Base-by-base conservation (phyloP, 2,113 vertebrate species). In the Cettia cetti region DNA sequence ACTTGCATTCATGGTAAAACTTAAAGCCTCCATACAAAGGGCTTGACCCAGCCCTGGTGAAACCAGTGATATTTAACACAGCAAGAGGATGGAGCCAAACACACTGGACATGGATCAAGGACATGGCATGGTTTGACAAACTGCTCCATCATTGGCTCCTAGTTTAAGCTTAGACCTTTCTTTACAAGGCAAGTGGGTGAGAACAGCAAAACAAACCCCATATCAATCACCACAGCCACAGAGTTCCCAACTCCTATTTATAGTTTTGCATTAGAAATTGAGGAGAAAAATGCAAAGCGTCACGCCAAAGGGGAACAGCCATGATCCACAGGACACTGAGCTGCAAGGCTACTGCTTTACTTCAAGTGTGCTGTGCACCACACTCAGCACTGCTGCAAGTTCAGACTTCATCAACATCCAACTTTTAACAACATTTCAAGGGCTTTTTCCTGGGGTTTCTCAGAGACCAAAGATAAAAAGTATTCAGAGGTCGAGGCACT, bases 181-280 rank as follows among this genome's bases (percentile, higher is more conserved):
- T 90, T 88, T 86, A 39, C 28, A 77, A 82, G 54, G 82, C 9
- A 0, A 88, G 61, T n/a, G 53, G 54, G 71, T 54, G 68, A 96
- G 75, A 92, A 93, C 7, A 86, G 54, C 33, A 86, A 82, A 93
- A 74, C 39, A 44, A 2, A 1, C 15, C 11, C 30, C 7, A 0
- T 30, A 75, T 92, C 94, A 54, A 80, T 92, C 87, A 94, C 44
- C 60, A 93, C 30, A 83, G 56, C 10, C 76, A 78, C 65, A 49
- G 20, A 50, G 72, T 75, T 94, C 76, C 75, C 70, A 95, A 70
- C 27, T 80, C 59, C 84, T 95, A 87, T 82, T 94, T 94, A 95
- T 90, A 90, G 70, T 31, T 94, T 44, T 66, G n/a, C 63, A 80
- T 92, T 39, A 42, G 63, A 88, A 94, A 86, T 82, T 60, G 31